A percentile compares a stretch with the other conserved stretches of the same genome.
Conservation (phyloP, 2,113 vertebrate species). For the Centropristis striata region DNA sequence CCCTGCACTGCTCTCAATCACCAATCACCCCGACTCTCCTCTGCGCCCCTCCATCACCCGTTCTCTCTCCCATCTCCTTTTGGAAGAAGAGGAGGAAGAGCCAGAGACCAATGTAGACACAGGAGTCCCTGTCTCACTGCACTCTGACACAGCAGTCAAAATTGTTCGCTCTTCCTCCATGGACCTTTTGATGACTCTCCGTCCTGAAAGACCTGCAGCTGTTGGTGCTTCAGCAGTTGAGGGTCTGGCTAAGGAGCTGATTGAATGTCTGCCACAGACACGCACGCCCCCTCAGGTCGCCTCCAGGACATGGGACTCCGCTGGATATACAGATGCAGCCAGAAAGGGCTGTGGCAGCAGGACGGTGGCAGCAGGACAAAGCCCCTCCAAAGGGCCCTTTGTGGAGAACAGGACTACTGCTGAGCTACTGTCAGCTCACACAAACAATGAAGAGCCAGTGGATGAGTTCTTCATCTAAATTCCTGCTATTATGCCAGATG, state of each 20-base stretch:
- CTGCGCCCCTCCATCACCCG: constrained; percentile 39
- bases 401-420: constrained; percentile 46
- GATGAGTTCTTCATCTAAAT: constrained; percentile 87
- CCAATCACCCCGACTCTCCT: constrained; percentile 52
- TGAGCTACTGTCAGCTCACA: constrained; percentile 30
- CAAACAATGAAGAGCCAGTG: constrained; percentile 36
- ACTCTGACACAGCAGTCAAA: constrained; percentile 24
- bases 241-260: constrained; percentile 71
- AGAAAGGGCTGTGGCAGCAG: constrained; percentile 17
- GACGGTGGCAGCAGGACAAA: constrained; percentile 34
- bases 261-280: constrained; percentile 56
- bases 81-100: constrained; percentile 76
- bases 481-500: background rate
- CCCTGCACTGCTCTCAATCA: constrained; percentile 36
- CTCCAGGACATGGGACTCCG: constrained; percentile 43
- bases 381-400: constrained; percentile 24
- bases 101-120: constrained; percentile 92
- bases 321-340: constrained; percentile 12
- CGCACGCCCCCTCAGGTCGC: background rate
- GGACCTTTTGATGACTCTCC: constrained; percentile 46
- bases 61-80: constrained; percentile 46
- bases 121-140: constrained; percentile 71
- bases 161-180: constrained; percentile 58
- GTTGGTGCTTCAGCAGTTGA: constrained; percentile 66
- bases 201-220: constrained; percentile 59